Conservation (phyloP, 2,113 vertebrate species). For the Chrysemys picta region DNA sequence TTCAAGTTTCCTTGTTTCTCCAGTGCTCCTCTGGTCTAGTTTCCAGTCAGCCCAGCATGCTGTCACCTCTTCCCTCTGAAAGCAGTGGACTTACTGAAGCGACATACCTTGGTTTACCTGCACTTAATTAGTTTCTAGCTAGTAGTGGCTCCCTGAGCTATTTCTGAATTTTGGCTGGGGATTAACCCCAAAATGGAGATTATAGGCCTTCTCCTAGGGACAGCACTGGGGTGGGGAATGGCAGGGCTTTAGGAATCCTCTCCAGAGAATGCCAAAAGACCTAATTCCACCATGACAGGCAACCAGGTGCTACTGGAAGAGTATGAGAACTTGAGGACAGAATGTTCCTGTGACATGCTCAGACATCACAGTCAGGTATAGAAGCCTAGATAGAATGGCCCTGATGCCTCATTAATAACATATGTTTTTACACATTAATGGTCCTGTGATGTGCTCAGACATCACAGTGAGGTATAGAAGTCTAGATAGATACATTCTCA, state of each 20-base stretch:
- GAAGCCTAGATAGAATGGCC: not conserved
- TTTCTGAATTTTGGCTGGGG: not conserved
- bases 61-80: not conserved
- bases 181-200: not conserved
- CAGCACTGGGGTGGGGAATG: not conserved
- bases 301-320: not conserved
- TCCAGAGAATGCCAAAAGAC: not conserved
- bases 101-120: not conserved
- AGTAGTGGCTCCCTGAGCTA: not conserved
- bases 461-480: not conserved
- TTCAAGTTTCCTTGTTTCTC: not conserved
- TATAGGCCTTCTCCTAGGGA: not conserved
- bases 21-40: not conserved
- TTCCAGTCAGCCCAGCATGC: not conserved
- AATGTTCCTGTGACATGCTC: not conserved
- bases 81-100: not conserved
- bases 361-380: accelerated
- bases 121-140: not conserved
- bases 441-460: not conserved
- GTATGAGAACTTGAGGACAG: not conserved
- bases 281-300: not conserved
- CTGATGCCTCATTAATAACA: too few relatives aligned
- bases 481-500: not conserved
- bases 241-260: not conserved
- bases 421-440: not conserved